Conservation (phyloP, 2,797 vertebrate species). For the Rhodeus uyekii region DNA sequence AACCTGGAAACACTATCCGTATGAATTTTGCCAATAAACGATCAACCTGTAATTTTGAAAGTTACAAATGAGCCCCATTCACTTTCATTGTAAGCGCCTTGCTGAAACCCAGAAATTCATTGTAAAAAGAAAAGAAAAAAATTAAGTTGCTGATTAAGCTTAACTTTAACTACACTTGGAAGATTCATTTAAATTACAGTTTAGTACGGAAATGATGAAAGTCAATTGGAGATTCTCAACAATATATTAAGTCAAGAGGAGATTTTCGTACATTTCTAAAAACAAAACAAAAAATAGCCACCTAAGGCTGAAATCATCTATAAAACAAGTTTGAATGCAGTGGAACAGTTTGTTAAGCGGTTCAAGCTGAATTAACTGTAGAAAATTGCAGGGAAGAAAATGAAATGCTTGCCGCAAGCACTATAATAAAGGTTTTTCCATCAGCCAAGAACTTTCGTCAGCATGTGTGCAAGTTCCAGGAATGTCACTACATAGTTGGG, state of each 20-base stretch:
- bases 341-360: not conserved
- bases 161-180: not conserved
- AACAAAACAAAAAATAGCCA: not conserved
- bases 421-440: conserved; percentile 25
- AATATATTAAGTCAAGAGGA: not conserved
- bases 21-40: too few species aligned
- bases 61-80: not conserved
- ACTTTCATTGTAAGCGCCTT: not conserved
- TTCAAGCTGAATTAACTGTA: not conserved
- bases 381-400: not conserved
- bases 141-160: not conserved
- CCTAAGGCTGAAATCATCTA: not conserved
- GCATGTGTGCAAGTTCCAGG: conserved; percentile 30
- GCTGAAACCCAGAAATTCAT: not conserved
- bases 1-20: too few species aligned
- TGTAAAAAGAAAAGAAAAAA: not conserved
- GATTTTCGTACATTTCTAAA: not conserved
- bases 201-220: not conserved
- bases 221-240: not conserved
- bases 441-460: conserved; percentile 36
- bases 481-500: conserved; percentile 32
- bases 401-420: not conserved
- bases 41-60: too few species aligned
- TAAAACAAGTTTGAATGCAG: not conserved
- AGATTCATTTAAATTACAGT: not conserved